Base-by-base conservation (phyloP, 2,113 vertebrate species). In the Hyla sarda region DNA sequence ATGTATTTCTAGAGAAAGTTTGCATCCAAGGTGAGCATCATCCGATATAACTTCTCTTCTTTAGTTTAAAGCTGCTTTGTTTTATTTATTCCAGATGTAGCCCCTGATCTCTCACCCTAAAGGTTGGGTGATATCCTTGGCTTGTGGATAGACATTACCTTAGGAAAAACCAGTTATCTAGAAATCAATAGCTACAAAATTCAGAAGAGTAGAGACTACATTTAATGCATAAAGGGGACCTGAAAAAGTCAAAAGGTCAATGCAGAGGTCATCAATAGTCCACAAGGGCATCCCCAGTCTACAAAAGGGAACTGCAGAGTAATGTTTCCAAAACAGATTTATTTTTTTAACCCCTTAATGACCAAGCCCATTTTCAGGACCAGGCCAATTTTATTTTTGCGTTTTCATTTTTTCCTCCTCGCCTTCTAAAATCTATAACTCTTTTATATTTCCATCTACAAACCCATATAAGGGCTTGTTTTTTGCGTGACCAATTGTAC, bases 241-340 rank as follows among this genome's bases (percentile, higher is more conserved):
- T n/a, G 4, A n/a, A 10, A n/a, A 19, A 21, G 58, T 54, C 58
- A 85, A n/a, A n/a, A 85, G 45, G 83, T 52, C 74, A 74, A 14
- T 2, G 16, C 9, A 74, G 34, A 83, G 71, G 32, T 83, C 69
- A 45, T 14, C 3, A 17, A n/a, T 60, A 52, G 73, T 71, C 69
- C 50, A 54, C 14, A 69, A 78, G 56, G 58, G 79, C 75, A 85
- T 47, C 17, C 23, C 14, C 50, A 71, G 23, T 16, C 60, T 67
- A 71, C 74, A 69, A 69, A 71, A 41, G 56, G 47, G 45, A 50
- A 25, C 1, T 9, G 19, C 21, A 25, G 34, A 84, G 37, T 16
- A 37, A 28, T 48, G 1, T 21, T 54, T 54, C 1, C 9, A 32
- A 32, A 77, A 52, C 21, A 17, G n/a, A 23, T 48, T 75, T 25